Evolutionary conservation across 2,888 invertebrate species (phyloP), one percentile per base, ranked within the genome.

Genomic region (Metellina segmentata): DNA sequence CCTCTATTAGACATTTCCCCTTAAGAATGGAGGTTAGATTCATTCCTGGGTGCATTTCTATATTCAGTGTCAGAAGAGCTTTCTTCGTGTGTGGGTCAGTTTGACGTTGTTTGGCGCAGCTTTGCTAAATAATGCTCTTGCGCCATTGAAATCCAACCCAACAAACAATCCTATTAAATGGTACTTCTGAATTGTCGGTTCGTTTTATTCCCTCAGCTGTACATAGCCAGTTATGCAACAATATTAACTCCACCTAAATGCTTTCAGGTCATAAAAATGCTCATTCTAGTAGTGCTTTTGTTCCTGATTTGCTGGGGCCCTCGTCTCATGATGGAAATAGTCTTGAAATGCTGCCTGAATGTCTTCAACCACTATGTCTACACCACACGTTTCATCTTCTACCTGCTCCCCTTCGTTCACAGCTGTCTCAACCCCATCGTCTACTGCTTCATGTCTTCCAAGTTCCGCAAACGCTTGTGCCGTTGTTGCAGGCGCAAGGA

Each of bases 261-360:
- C 13, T 82, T 94, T 0, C 94, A 96, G 96, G 96, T 96, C 9
- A 96, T 96, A 93, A 95, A 95, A 94, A 96, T 96, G 95, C 94
- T 96, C 92, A 94, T 96, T 16, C 94, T 95, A n/a, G 95, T 96
- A 9, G 95, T 96, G 16, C 81, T 95, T 1, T 94, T 95, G 0
- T 96, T 96, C 94, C 93, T 95, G 69, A 77, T 95, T 13, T 95
- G 95, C 93, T 96, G 96, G 95, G 95, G 96, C n/a, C 96, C 96
- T 6, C 95, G 95, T 75, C 94, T 95, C 69, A 94, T 95, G 20
- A 94, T 95, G 93, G 94, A 95, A 82, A 94, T 95, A 48, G 90
- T 95, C 52, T 94, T 95, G 85, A 95, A 95, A 90, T 93, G 94
- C n/a, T 94, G 94, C 19, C 89, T 94, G 8, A 89, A 93, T 6